phyloP scores from a whole-genome alignment of 2,797 vertebrate genomes.

The Tokudaia tokunoshimensis region DNA sequence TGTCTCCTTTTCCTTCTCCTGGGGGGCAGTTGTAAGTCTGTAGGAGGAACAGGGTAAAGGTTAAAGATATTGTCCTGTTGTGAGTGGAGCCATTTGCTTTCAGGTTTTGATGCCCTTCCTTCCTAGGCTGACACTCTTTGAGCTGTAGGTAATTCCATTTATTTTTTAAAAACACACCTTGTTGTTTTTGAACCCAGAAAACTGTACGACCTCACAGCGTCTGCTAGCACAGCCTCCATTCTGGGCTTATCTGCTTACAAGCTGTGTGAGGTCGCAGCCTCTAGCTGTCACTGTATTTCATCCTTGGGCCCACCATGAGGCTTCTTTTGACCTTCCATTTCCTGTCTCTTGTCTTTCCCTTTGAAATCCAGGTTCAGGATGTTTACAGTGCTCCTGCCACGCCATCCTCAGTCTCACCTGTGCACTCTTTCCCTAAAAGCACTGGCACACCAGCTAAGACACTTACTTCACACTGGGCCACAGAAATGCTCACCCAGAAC shows the following conservation, averaged over 20 bases:
- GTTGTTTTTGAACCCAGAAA: neutral
- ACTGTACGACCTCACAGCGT: neutral
- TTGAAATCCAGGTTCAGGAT: neutral
- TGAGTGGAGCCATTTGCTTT: conserved; percentile 8
- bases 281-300: neutral
- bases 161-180: neutral
- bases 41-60: neutral
- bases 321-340: conserved; percentile 21
- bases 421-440: neutral
- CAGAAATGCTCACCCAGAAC: neutral
- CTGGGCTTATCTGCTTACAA: neutral
- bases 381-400: neutral
- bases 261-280: neutral
- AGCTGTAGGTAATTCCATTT: conserved; percentile 9
- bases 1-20: neutral
- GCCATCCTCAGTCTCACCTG: neutral
- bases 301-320: neutral
- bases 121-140: neutral
- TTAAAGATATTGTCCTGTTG: neutral
- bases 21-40: neutral
- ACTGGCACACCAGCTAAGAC: neutral
- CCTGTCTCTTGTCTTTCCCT: neutral
- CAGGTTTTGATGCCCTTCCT: conserved; percentile 5
- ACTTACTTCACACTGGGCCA: neutral
- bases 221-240: neutral